Conservation (phyloP, 2,113 vertebrate species). For the Proterorhinus semilunaris region DNA sequence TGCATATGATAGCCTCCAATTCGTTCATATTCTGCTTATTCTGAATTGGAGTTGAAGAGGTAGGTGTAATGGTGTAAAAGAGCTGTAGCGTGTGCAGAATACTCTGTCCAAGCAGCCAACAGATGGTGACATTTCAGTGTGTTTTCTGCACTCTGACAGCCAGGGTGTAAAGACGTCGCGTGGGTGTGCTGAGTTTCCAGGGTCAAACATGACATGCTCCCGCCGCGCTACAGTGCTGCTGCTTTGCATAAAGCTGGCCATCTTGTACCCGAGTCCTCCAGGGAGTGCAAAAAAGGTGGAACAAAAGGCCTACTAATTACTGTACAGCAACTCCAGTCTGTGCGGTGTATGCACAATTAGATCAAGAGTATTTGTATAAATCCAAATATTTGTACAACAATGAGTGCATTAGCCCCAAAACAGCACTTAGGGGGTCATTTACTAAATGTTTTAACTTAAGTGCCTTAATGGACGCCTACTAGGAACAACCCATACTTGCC, state of each 20-base stretch:
- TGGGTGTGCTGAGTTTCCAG: constrained; percentile 28
- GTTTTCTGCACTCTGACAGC: constrained; percentile 30
- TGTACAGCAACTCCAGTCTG: neutral
- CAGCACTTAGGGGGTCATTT: no score
- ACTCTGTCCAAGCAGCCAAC: constrained; percentile 45
- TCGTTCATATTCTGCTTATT: neutral
- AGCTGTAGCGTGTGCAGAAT: constrained; percentile 10
- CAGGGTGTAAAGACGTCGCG: constrained; percentile 43
- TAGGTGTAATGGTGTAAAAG: constrained; percentile 24
- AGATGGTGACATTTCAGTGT: constrained; percentile 63
- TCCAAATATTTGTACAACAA: neutral
- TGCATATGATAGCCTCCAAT: no score
- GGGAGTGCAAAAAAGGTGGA: constrained; percentile 5
- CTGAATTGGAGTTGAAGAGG: neutral
- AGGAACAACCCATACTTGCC: no score
- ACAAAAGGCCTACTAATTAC: constrained; percentile 2
- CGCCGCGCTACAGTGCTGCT: constrained; percentile 7
- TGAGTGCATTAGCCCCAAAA: neutral
- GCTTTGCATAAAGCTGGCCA: neutral
- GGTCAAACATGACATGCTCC: constrained; percentile 38
- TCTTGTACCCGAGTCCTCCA: neutral
- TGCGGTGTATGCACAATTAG: neutral
- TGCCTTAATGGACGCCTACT: no score
- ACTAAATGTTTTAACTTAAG: no score
- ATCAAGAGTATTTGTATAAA: neutral